phyloP scores from a whole-genome alignment of 1,140 invertebrate genomes.

The Sinonovacula constricta region DNA sequence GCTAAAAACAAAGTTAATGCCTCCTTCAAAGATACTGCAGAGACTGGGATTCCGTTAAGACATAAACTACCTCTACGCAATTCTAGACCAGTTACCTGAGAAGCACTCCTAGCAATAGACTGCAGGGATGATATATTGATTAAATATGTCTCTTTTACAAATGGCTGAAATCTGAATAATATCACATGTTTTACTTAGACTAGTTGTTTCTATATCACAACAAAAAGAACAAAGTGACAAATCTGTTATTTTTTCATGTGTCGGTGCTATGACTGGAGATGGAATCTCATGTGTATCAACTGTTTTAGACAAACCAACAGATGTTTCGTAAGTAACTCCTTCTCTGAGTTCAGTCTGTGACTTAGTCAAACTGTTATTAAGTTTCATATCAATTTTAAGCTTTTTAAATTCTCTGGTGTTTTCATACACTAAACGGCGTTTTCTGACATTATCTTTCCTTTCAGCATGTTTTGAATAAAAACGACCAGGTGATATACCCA shows the following conservation, averaged over 20 bases:
- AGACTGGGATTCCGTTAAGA: conserved; percentile 4
- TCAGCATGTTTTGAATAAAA: background rate
- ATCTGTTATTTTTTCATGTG: background rate
- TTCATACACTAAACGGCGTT: background rate
- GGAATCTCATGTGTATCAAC: conserved; percentile 6
- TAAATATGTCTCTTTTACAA: background rate
- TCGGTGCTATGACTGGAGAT: background rate
- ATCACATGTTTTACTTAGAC: conserved; percentile 3
- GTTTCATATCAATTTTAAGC: background rate
- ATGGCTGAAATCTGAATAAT: conserved; percentile 14
- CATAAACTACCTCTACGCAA: background rate
- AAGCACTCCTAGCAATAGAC: no score
- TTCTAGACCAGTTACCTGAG: no score
- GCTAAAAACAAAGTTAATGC: background rate
- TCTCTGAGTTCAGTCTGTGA: background rate
- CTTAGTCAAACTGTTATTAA: no score
- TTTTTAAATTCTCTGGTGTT: background rate
- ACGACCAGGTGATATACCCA: background rate
- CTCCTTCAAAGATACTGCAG: background rate
- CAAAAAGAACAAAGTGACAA: background rate
- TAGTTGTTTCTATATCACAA: conserved; percentile 27
- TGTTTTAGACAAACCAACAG: background rate
- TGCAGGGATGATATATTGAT: conserved; percentile 5
- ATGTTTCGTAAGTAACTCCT: conserved; percentile 3
- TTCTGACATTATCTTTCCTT: background rate